phyloP scores from a whole-genome alignment of 1,140 invertebrate genomes.

The Mactra quadrangularis region DNA sequence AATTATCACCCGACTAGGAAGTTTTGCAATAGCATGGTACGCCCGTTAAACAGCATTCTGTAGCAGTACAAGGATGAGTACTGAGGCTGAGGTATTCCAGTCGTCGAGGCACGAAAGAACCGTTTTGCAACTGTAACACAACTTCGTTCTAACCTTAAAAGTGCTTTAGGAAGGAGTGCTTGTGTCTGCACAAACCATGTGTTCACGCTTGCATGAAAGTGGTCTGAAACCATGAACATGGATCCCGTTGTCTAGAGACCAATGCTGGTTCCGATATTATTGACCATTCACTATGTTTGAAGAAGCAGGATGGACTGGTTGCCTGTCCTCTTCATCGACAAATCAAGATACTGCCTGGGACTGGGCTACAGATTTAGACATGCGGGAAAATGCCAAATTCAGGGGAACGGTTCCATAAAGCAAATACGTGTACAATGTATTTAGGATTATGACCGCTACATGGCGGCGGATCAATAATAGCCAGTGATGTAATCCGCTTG shows the following conservation, averaged over 20 bases:
- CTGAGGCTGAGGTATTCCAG: no score
- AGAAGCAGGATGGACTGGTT: not conserved
- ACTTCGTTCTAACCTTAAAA: no score
- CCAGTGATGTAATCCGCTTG: conserved; percentile 35
- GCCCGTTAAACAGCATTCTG: conserved; percentile 16
- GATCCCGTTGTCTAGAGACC: no score
- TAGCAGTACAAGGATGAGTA: no score
- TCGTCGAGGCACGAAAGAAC: no score
- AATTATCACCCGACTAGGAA: conserved; percentile 3
- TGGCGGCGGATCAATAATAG: conserved; percentile 27
- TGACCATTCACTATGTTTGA: not conserved
- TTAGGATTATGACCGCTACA: conserved; percentile 43
- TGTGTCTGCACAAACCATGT: no score
- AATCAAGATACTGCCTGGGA: not conserved
- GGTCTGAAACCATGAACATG: no score
- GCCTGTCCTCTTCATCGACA: not conserved
- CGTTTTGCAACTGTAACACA: no score
- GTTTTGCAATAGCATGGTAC: not conserved
- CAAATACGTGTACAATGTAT: no score
- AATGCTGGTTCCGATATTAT: not conserved
- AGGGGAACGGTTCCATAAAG: not conserved
- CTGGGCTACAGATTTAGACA: not conserved
- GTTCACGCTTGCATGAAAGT: no score
- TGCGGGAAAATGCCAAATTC: not conserved
- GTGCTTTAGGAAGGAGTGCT: no score